Evolutionary conservation across 64 coral and sea anemone genomes (phyloP), one percentile per base, ranked within the genome.

Genomic region (Platygyra sinensis): DNA sequence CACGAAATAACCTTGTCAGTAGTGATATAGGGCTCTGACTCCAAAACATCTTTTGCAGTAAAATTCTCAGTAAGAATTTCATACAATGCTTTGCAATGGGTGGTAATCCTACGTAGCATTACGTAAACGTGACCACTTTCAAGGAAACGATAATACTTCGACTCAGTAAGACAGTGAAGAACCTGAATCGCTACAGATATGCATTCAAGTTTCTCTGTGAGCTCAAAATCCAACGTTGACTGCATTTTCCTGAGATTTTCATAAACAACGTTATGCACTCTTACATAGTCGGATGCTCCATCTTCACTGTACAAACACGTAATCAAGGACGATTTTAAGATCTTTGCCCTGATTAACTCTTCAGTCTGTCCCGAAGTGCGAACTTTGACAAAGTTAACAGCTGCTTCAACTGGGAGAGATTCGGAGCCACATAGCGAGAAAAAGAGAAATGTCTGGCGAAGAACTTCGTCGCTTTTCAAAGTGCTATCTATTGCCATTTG

Each of bases 191-290:
- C 63, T 5, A 63, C 61, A 73, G 87, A 76, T 79, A 80, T 30
- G 15, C 61, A 77, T 31, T 54, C 24, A 60, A 62, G 13, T 73
- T 30, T 73, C 14, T 73, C 71, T 28, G n/a, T 59, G 29, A 19
- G 5, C 19, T 77, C 52, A 62, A 22, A 8, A 1, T 30, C 20
- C 27, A 57, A 20, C 18, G 52, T 30, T 62, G 17, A 42, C n/a
- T n/a, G n/a, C 62, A 88, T 30, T 33, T 28, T 13, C 62, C 76
- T 88, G 31, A 88, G 73, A n/a, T 61, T 38, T 55, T 77, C 39
- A 71, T 87, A 62, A 16, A 92, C 83, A 72, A 92, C 82, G 57
- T 92, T 83, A 16, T 92, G 90, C 46, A 92, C 63, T 39, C 29
- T 60, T 76, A 92, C 22, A 16, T 13, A 46, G 42, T 46, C 42